These are phyloP conservation scores for Leptopilina myrica DNA, from an alignment of 2,888 invertebrate species.

Conservation along the genomic window DNA sequence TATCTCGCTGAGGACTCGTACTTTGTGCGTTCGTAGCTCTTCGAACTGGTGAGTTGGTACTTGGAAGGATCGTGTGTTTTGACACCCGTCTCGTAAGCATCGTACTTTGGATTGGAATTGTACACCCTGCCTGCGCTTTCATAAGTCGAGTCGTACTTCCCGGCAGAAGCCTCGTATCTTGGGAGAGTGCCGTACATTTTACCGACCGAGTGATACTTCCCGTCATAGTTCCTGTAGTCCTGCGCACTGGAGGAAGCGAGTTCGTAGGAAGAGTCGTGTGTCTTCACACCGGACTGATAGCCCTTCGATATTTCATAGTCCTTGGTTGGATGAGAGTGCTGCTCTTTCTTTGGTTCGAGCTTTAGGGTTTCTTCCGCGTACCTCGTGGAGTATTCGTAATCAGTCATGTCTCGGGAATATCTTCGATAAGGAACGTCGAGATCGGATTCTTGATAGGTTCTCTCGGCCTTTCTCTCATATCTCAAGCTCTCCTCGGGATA, in stretches of 20 bases:
- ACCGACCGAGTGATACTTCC: slow-evolving; percentile 68
- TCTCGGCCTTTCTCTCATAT: slow-evolving; percentile 66
- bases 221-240: slow-evolving; percentile 61
- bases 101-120: slow-evolving; percentile 56
- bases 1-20: slow-evolving; percentile 69
- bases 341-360: slow-evolving; percentile 71
- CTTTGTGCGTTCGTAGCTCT: slow-evolving; percentile 72
- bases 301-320: slow-evolving; percentile 72
- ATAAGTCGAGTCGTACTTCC: slow-evolving; percentile 61
- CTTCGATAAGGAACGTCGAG: slow-evolving; percentile 71
- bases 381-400: slow-evolving; percentile 71
- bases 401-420: slow-evolving; percentile 72
- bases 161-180: slow-evolving; percentile 64
- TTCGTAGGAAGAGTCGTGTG: slow-evolving; percentile 72
- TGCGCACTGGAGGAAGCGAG: slow-evolving; percentile 63
- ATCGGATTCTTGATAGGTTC: slow-evolving; percentile 73
- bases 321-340: slow-evolving; percentile 61
- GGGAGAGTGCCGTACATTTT: slow-evolving; percentile 74
- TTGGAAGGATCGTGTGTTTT: slow-evolving; percentile 65
- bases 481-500: slow-evolving; percentile 71
- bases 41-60: slow-evolving; percentile 72
- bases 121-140: slow-evolving; percentile 58
- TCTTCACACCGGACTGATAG: slow-evolving; percentile 74
- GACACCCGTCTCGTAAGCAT: slow-evolving; percentile 51
- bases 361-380: slow-evolving; percentile 73